Evolutionary conservation across 2,797 vertebrate genomes (phyloP).

Genomic region (Zalophus californianus): DNA sequence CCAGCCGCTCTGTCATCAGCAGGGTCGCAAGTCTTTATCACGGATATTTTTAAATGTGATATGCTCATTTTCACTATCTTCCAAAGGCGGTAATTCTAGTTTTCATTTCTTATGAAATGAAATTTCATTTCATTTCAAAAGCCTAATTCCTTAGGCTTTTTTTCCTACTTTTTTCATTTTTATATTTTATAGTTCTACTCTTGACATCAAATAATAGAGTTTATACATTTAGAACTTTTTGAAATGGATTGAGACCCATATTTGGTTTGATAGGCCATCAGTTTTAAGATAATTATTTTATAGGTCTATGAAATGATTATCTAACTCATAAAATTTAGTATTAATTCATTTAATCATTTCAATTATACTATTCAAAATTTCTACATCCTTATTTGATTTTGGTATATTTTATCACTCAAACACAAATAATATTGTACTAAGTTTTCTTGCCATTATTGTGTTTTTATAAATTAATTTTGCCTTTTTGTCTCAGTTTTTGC

Average conservation of each 20-base stretch:
- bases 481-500: not conserved
- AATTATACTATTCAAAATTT: not conserved
- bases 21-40: not conserved
- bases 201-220: not conserved
- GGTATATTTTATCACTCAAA: not conserved
- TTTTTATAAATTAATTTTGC: not conserved
- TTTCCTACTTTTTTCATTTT: not conserved
- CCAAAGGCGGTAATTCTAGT: not conserved
- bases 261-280: slow-evolving; percentile 1
- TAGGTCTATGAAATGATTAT: not conserved
- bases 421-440: not conserved
- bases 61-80: not conserved
- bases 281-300: slow-evolving; percentile 38
- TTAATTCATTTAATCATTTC: slow-evolving; percentile 12
- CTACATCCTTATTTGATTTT: not conserved
- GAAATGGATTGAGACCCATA: not conserved
- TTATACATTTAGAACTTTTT: not conserved
- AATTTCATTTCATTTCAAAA: not conserved
- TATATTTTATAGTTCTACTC: not conserved
- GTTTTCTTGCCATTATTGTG: not conserved
- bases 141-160: not conserved
- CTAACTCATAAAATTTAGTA: not conserved
- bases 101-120: not conserved
- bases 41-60: not conserved
- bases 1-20: not conserved